Evolutionary conservation across 2,113 vertebrate genomes (phyloP).

Genomic region (Albula goreensis): DNA sequence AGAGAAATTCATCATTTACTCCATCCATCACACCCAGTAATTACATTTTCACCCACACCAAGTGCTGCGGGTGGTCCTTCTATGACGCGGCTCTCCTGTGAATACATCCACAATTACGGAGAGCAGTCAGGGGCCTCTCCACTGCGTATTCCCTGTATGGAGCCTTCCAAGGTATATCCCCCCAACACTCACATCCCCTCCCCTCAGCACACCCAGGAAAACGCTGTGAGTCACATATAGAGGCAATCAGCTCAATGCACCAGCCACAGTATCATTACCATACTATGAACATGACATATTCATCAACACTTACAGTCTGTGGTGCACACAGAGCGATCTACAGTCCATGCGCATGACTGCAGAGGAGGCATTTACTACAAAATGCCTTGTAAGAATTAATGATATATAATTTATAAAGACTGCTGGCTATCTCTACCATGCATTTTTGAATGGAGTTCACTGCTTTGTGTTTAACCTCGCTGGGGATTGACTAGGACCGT

Average conservation of each 20-base stretch:
- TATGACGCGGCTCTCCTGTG: not conserved
- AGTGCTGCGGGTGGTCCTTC: not conserved
- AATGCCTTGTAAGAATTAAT: not conserved
- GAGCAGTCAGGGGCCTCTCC: not conserved
- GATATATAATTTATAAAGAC: not conserved
- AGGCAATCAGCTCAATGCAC: not conserved
- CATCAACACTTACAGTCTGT: not conserved
- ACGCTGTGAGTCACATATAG: not conserved
- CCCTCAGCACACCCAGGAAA: not conserved
- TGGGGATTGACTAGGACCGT: not conserved
- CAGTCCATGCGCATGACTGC: not conserved
- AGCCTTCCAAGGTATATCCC: too few relatives aligned
- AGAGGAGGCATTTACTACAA: not conserved
- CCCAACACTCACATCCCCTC: not conserved
- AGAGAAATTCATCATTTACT: conserved; percentile 18
- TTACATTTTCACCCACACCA: not conserved
- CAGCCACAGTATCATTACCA: not conserved
- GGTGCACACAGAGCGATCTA: not conserved
- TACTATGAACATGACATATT: not conserved
- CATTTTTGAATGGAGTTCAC: not conserved
- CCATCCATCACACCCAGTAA: conserved; percentile 14
- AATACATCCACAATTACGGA: not conserved
- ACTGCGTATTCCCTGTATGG: not conserved
- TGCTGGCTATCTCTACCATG: not conserved
- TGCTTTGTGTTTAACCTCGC: too few relatives aligned